A percentile compares a stretch with the other conserved stretches of the same genome.
Conservation (phyloP, 1,140 invertebrate species). For the Trachymyrmex cornetzi region DNA sequence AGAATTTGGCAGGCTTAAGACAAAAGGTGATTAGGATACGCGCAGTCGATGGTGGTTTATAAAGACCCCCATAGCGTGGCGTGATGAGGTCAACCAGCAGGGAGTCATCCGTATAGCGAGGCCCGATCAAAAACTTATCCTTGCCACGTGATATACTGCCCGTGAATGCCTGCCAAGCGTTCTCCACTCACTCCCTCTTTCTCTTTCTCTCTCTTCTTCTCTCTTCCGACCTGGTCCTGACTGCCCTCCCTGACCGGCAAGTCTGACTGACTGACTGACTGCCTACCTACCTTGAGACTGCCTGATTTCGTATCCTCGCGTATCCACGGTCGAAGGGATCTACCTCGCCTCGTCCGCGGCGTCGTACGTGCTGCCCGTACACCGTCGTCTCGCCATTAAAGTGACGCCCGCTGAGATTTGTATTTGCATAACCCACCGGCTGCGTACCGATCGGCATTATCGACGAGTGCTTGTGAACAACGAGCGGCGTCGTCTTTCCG, state of each 20-base stretch:
- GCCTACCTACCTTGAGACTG: slow-evolving; percentile 67
- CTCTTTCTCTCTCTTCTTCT: slow-evolving; percentile 59
- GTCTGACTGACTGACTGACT: slow-evolving; percentile 74
- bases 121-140: slow-evolving; percentile 85
- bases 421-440: slow-evolving; percentile 83
- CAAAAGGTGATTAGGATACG: slow-evolving; percentile 85
- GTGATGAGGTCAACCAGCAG: slow-evolving; percentile 86
- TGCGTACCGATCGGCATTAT: slow-evolving; percentile 76
- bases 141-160: slow-evolving; percentile 83
- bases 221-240: slow-evolving; percentile 56
- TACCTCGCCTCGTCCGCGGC: slow-evolving; percentile 56
- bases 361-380: slow-evolving; percentile 57
- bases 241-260: slow-evolving; percentile 63
- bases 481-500: slow-evolving; percentile 25
- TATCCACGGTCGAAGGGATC: slow-evolving; percentile 58
- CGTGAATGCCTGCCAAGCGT: slow-evolving; percentile 75
- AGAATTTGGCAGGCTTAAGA: slow-evolving; percentile 81
- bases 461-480: slow-evolving; percentile 69
- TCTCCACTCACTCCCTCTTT: slow-evolving; percentile 40
- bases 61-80: slow-evolving; percentile 85
- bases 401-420: slow-evolving; percentile 83
- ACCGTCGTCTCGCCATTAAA: slow-evolving; percentile 80
- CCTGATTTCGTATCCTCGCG: slow-evolving; percentile 51
- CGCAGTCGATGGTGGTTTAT: slow-evolving; percentile 81
- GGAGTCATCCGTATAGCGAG: slow-evolving; percentile 82